A percentile compares a stretch with the other conserved stretches of the same genome.
Evolutionary conservation across 2,888 invertebrate genomes (phyloP).

Genomic region (Gymnocheta viridis): DNA sequence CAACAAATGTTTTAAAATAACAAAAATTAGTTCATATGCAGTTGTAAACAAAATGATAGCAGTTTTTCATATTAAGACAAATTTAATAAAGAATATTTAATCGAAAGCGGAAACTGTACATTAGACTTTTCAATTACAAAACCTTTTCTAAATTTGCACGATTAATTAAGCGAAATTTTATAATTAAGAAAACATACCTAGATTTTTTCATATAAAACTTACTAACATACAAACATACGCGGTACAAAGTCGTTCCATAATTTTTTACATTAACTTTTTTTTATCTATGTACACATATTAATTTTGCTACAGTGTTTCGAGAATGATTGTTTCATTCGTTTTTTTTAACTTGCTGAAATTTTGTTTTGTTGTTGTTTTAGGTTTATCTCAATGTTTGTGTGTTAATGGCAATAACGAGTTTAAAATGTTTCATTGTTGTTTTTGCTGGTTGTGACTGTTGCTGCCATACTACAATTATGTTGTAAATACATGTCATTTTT

Average conservation of each 20-base stretch:
- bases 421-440: constrained; percentile 66
- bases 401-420: constrained; percentile 73
- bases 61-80: background rate
- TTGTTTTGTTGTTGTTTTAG: constrained; percentile 33
- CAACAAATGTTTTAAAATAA: constrained; percentile 37
- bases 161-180: too few species aligned
- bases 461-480: constrained; percentile 76
- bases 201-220: too few species aligned
- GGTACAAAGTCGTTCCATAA: too few species aligned
- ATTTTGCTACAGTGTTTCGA: background rate
- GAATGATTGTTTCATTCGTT: constrained; percentile 3
- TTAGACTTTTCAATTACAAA: background rate
- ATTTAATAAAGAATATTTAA: background rate
- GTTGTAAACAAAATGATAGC: background rate
- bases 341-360: constrained; percentile 16
- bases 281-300: background rate
- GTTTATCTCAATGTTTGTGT: constrained; percentile 63
- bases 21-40: background rate
- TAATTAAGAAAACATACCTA: too few species aligned
- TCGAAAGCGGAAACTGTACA: background rate
- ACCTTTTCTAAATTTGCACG: background rate
- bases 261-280: background rate
- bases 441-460: constrained; percentile 40
- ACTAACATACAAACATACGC: too few species aligned
- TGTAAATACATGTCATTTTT: constrained; percentile 63